A percentile compares a stretch with the other conserved stretches of the same genome.
These are phyloP conservation scores for Echinometra lucunter DNA, from an alignment of 53 echinoderm and acorn worm species.

Conservation along the genomic window DNA sequence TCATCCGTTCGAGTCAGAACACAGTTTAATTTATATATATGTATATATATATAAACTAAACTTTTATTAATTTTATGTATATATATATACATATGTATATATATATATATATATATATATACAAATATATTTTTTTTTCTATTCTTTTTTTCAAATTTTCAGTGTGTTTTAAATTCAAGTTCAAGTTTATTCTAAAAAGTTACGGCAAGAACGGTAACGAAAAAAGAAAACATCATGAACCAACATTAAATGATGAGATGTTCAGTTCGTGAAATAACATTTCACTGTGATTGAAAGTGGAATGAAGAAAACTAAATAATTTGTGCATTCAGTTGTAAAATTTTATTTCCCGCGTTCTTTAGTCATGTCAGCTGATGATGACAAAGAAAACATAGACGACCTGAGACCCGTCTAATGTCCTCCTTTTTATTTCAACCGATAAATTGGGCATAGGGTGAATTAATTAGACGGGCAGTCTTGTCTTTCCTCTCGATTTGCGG, in stretches of 20 bases:
- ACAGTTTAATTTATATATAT: too few species aligned
- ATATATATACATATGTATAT: too few species aligned
- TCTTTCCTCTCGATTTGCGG: slow-evolving; percentile 19
- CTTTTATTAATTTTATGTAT: too few species aligned
- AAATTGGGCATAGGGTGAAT: slow-evolving; percentile 43
- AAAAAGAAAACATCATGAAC: background rate
- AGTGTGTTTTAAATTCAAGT: too few species aligned
- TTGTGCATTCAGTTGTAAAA: background rate
- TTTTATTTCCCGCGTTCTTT: background rate
- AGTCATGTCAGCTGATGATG: slow-evolving; percentile 6
- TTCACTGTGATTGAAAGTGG: background rate
- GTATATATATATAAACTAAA: too few species aligned
- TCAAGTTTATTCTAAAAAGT: background rate
- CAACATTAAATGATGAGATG: background rate
- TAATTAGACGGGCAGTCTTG: slow-evolving; percentile 25
- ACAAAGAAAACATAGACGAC: background rate
- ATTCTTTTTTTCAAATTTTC: too few species aligned
- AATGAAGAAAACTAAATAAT: background rate
- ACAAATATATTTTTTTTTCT: too few species aligned
- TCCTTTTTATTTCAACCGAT: background rate
- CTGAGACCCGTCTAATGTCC: background rate
- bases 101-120: too few species aligned
- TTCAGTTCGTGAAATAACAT: background rate
- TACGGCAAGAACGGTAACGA: background rate
- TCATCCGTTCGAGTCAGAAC: too few species aligned